Base-by-base conservation (phyloP, 2,888 invertebrate species). In the Ectemnius continuus region DNA sequence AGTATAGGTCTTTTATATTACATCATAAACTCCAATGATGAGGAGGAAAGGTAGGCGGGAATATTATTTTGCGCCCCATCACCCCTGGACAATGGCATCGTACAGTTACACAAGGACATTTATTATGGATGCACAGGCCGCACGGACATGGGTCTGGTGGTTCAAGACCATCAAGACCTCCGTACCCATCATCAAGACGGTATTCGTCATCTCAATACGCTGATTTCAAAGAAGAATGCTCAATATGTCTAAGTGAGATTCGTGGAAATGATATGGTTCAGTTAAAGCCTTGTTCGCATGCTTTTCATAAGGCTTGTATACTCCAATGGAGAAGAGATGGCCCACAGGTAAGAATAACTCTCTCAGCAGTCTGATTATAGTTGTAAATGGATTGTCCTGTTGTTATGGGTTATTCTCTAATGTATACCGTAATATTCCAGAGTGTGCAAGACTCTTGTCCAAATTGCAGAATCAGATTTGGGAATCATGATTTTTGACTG, bases 281-380 rank as follows among this genome's bases (percentile, higher is more conserved):
- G 8, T 6, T 52, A 0, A 1, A 26, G 0, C 1, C 20, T 16
- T 75, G 78, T n/a, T 0, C 8, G 0, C 78, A 78, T 60, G 0
- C 0, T 0, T 78, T 72, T 72, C 78, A 78, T 52, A 11, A 6
- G 0, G 13, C 1, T 0, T 78, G 78, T 18, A 77, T 78, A 0
- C 1, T 11, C 0, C 0, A 2, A 0, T 78, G 70, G 76, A 16
- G 6, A 20, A 0, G 0, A 0, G 1, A 3, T 2, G 8, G 56
- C 0, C 4, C 0, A 2, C 0, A 1, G 20, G 76, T 73, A 70
- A 66, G 56, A 16, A 52, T 52, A 23, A 23, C 23, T 23, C 23
- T 23, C 1, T 23, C 23, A 23, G 23, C 23, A 23, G 23, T 3
- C 23, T 23, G 23, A 23, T 23, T 23, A 23, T 16, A 26, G 13